Conservation (phyloP, 1,140 invertebrate genomes). For the Bombus haemorrhoidalis region DNA sequence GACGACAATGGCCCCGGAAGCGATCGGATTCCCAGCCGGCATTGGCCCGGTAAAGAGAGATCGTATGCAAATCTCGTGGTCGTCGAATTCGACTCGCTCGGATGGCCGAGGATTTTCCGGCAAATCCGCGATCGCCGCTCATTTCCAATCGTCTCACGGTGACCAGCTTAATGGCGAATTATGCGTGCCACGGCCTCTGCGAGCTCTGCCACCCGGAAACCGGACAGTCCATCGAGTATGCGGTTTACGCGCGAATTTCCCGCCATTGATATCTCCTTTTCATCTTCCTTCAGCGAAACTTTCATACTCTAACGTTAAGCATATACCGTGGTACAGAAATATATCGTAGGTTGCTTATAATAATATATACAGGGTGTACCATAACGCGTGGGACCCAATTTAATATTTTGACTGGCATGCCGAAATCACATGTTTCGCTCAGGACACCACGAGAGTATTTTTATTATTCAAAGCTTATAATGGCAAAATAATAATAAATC, state of each 20-base stretch:
- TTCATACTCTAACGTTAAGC: too few species aligned
- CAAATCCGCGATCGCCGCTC: background rate
- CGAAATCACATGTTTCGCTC: rapidly evolving
- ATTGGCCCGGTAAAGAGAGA: background rate
- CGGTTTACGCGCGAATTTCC: background rate
- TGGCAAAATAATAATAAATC: too few species aligned
- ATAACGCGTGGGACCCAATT: too few species aligned
- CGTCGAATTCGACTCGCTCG: background rate
- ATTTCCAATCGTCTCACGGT: slow-evolving; percentile 13
- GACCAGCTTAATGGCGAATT: slow-evolving; percentile 16
- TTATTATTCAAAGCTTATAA: too few species aligned
- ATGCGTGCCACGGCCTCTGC: background rate
- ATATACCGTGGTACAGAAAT: too few species aligned
- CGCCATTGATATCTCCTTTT: background rate
- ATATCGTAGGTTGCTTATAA: too few species aligned
- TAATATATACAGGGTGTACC: too few species aligned
- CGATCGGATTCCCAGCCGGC: background rate
- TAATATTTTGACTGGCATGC: too few species aligned
- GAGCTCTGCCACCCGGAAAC: background rate
- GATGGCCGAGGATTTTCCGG: background rate
- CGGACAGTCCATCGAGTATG: background rate
- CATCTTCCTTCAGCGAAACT: background rate
- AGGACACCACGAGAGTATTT: too few species aligned
- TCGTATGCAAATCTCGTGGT: background rate
- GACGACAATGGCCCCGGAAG: background rate